Percentiles rank a stretch among this genome's conserved stretches.
Evolutionary conservation across 2,797 vertebrate genomes (phyloP).

Genomic region (Danio tinwini): DNA sequence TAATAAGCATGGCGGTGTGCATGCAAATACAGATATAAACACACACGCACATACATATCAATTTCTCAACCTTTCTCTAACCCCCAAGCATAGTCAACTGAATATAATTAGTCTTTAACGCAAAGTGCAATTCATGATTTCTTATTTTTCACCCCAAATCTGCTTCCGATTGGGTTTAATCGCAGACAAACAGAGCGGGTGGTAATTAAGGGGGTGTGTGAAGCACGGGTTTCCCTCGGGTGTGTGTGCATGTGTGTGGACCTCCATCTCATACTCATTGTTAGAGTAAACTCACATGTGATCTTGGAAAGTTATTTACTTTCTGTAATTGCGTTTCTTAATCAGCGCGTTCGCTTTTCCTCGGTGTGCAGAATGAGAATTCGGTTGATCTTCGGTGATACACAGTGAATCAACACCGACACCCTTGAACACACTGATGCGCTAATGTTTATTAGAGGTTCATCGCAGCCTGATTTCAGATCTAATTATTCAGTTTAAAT

Average conservation of each 20-base stretch:
- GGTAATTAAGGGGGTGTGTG: slow-evolving; percentile 13
- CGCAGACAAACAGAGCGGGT: slow-evolving; percentile 42
- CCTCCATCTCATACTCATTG: slow-evolving; percentile 14
- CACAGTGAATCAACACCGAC: neutral
- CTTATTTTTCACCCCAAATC: slow-evolving; percentile 29
- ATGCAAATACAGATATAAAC: slow-evolving; percentile 39
- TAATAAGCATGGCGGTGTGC: slow-evolving; percentile 9
- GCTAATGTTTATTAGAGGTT: neutral
- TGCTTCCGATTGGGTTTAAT: slow-evolving; percentile 43
- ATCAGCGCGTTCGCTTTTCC: slow-evolving; percentile 13
- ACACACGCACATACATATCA: slow-evolving; percentile 22
- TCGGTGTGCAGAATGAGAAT: slow-evolving; percentile 26
- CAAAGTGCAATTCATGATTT: slow-evolving; percentile 37
- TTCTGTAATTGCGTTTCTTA: slow-evolving; percentile 42
- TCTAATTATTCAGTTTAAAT: neutral
- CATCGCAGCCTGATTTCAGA: neutral
- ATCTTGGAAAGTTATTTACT: slow-evolving; percentile 46
- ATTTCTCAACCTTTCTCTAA: slow-evolving; percentile 24
- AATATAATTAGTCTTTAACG: slow-evolving; percentile 41
- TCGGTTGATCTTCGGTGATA: slow-evolving; percentile 21
- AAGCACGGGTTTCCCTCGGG: slow-evolving; percentile 16
- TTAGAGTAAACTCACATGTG: slow-evolving; percentile 33
- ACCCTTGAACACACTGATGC: neutral
- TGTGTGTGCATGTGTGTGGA: slow-evolving; percentile 18
- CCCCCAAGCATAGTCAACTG: slow-evolving; percentile 37